Evolutionary conservation across 2,113 vertebrate genomes (phyloP), one percentile per base, ranked within the genome.

Genomic region (Hirundichthys speculiger): DNA sequence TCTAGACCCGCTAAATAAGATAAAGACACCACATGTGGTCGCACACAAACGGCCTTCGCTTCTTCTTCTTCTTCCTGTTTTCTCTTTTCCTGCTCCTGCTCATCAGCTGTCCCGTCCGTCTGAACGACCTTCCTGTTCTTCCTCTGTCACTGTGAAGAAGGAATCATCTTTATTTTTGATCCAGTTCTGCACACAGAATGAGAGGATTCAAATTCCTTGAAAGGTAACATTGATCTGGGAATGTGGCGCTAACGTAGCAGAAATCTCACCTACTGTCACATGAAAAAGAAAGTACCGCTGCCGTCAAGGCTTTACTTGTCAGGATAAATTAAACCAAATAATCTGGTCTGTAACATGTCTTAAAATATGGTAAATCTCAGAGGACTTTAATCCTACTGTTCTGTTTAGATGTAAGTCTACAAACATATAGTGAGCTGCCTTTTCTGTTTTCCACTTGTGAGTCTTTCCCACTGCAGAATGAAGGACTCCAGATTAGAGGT

Each of bases 101-200:
- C 61, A 52, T 74, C 15, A 43, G 34, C 41, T n/a, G 18, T 49
- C 43, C 34, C 2, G 1, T 52, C 48, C 53, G 7, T 21, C 38
- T 43, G 15, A 9, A 19, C 62, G 52, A 49, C 51, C 20, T 45
- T 75, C 54, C 52, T 58, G 51, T 73, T 69, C 69, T 73, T n/a
- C 68, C 41, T 71, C 19, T 49, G 51, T 69, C 73, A 75, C 69
- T 71, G 62, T 86, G 84, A 27, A 72, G 69, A 88, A 90, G 62
- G 24, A 59, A 84, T 87, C 86, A 90, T 62, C 24, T 10, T 27
- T 60, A 64, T 18, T 2, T 16, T 71, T 62, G 5, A n/a, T n/a
- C n/a, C 2, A 14, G 47, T 63, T 50, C 4, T 39, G 18, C 30
- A 48, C 53, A 55, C 12, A 25, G 34, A 38, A 41, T n/a, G 19